A percentile compares a stretch with the other conserved stretches of the same genome.
Conservation (phyloP, 2,797 vertebrate species). For the Lophius americanus region DNA sequence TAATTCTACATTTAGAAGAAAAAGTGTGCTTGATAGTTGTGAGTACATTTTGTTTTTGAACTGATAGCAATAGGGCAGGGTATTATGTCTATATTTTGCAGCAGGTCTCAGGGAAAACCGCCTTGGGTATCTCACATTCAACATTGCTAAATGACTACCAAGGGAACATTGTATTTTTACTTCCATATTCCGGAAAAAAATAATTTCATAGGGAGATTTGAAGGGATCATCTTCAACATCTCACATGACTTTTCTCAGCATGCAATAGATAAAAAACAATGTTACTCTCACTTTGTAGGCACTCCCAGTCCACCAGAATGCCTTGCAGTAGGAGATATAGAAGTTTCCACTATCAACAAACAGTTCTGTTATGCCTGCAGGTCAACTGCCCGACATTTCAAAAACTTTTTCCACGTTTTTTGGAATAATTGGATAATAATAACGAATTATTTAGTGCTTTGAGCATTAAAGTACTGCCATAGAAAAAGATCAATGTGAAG, state of each 20-base stretch:
- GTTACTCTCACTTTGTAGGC: slow-evolving; percentile 4
- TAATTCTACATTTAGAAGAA: not conserved
- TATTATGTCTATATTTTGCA: slow-evolving; percentile 13
- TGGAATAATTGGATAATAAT: slow-evolving; percentile 37
- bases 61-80: not conserved
- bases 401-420: slow-evolving; percentile 23
- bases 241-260: slow-evolving; percentile 23
- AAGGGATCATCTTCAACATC: slow-evolving; percentile 46
- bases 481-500: slow-evolving; percentile 31
- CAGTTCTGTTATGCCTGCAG: slow-evolving; percentile 6
- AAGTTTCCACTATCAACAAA: slow-evolving; percentile 1
- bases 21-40: slow-evolving; percentile 7
- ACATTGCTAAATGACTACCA: slow-evolving; percentile 48
- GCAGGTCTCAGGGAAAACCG: slow-evolving; percentile 21
- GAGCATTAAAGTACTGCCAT: slow-evolving; percentile 22
- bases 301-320: slow-evolving; percentile 6
- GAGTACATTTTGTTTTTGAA: not conserved
- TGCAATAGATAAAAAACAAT: slow-evolving; percentile 18
- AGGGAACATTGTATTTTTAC: slow-evolving; percentile 43
- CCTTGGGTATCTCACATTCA: slow-evolving; percentile 53
- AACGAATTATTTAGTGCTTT: slow-evolving; percentile 22
- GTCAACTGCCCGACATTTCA: slow-evolving; percentile 12
- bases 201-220: slow-evolving; percentile 22
- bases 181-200: slow-evolving; percentile 31
- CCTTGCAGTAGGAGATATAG: slow-evolving; percentile 1